Conservation (phyloP, 2,888 invertebrate species). For the Xanthia togata region DNA sequence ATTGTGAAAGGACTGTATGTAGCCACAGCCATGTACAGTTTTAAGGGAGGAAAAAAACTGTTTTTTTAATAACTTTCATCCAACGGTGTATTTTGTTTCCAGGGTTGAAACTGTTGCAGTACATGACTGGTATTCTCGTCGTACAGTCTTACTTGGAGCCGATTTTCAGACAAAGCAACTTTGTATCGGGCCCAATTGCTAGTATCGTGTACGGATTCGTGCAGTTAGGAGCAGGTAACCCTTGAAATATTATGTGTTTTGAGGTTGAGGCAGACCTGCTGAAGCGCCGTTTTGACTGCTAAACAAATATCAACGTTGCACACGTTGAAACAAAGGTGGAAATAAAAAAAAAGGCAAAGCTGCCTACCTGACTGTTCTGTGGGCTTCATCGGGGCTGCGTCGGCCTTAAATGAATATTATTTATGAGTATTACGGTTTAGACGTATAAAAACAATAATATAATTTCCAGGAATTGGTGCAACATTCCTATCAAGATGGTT, state of each 20-base stretch:
- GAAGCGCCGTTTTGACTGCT: not conserved
- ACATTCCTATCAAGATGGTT: slow-evolving; percentile 89
- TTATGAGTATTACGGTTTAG: not conserved
- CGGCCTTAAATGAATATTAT: not conserved
- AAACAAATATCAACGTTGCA: not conserved
- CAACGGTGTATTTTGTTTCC: slow-evolving; percentile 45
- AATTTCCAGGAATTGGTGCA: slow-evolving; percentile 83
- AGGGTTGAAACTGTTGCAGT: slow-evolving; percentile 91
- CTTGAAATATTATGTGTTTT: not conserved
- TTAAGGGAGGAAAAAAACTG: not conserved
- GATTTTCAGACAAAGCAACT: slow-evolving; percentile 89
- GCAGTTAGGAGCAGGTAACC: slow-evolving; percentile 89
- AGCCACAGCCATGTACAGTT: not conserved
- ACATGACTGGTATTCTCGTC: slow-evolving; percentile 91
- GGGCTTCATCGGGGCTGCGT: not conserved
- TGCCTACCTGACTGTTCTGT: not conserved
- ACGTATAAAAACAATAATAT: slow-evolving; percentile 6
- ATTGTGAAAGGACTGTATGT: not conserved
- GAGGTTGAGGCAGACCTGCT: not conserved
- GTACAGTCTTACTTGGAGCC: slow-evolving; percentile 91
- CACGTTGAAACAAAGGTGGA: not conserved
- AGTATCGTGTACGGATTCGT: slow-evolving; percentile 91
- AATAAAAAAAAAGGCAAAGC: not conserved
- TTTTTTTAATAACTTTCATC: slow-evolving; percentile 1
- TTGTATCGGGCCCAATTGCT: slow-evolving; percentile 88